phyloP scores from a whole-genome alignment of 2,888 invertebrate genomes.

The Quadroppia sp. region DNA sequence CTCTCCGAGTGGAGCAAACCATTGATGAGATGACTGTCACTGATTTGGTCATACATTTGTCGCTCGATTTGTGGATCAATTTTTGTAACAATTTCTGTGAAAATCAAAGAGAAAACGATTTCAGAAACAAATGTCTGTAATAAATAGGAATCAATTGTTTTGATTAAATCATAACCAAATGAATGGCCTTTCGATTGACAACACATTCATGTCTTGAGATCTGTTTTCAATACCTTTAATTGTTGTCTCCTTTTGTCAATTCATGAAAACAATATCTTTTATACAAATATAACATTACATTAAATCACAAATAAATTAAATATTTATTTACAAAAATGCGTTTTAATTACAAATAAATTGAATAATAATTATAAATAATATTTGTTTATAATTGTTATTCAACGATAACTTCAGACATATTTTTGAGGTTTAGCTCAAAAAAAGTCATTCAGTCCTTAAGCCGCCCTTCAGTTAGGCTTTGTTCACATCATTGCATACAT shows the following conservation, averaged over 20 bases:
- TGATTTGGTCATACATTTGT: constrained; percentile 38
- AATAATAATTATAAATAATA: not conserved
- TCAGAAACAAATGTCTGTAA: too few species aligned
- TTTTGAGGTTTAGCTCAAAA: not conserved
- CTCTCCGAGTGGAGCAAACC: constrained; percentile 49
- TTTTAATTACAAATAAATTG: not conserved
- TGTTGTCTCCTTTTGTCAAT: constrained; percentile 15
- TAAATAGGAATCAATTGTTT: not conserved
- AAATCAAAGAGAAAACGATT: not conserved
- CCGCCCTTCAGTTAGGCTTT: not conserved
- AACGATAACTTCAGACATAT: constrained; percentile 29
- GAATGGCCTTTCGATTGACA: too few species aligned
- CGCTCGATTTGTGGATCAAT: not conserved
- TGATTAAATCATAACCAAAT: not conserved
- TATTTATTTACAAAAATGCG: not conserved
- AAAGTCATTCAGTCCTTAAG: not conserved
- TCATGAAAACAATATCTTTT: not conserved
- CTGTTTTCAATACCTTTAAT: too few species aligned
- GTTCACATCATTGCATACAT: not conserved
- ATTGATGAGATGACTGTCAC: constrained; percentile 30
- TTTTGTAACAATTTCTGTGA: not conserved
- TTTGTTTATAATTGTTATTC: not conserved
- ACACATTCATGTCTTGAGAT: too few species aligned
- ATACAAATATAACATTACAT: constrained; percentile 20
- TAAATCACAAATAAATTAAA: not conserved